Conservation (phyloP, 2,113 vertebrate species). For the rat (Rattus norvegicus) region GRCr8 NC_086027.1:19988001-19988500, state of each 20-base stretch:
- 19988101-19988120: neutral
- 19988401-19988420: neutral
- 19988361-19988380: neutral
- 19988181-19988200: neutral
- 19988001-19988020: neutral
- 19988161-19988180: neutral
- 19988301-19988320: neutral
- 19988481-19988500: neutral
- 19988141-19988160: neutral
- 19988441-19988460: neutral
- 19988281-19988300: neutral
- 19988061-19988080: neutral
- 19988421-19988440: neutral
- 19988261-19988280: neutral
- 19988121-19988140: neutral
- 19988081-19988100: constrained; percentile 16
- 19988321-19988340: neutral
- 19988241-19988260: neutral
- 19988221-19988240: neutral
- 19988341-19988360: neutral
- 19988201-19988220: neutral
- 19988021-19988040: neutral
- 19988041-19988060: neutral
- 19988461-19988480: neutral
- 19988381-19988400: neutral